Percentiles rank a stretch among this genome's conserved stretches.
Evolutionary conservation across 2,888 invertebrate genomes (phyloP).

Genomic region (Tetranychus piercei): DNA sequence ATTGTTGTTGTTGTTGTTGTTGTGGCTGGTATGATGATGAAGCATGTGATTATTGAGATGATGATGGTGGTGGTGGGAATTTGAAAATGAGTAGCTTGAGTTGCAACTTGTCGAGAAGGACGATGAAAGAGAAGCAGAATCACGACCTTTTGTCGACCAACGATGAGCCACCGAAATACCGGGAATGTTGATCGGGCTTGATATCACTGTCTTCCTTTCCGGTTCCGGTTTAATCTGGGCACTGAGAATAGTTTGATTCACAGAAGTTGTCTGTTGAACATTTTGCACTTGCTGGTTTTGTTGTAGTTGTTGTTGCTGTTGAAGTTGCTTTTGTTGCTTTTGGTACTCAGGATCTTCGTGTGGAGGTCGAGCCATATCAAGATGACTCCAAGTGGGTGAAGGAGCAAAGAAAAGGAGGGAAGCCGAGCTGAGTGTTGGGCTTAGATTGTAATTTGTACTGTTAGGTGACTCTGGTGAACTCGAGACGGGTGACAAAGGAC

Average conservation of each 20-base stretch:
- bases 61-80: background rate
- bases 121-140: background rate
- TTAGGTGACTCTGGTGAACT: background rate
- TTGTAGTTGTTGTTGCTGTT: background rate
- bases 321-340: background rate
- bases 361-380: conserved; percentile 83
- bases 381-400: conserved; percentile 42
- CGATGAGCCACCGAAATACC: conserved; percentile 7
- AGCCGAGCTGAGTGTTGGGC: conserved; percentile 30
- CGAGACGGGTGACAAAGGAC: background rate
- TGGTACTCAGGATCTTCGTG: conserved; percentile 44
- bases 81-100: background rate
- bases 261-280: background rate
- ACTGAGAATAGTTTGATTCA: background rate
- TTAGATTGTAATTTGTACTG: conserved; percentile 5
- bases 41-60: background rate
- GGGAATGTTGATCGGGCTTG: conserved; percentile 23
- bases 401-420: conserved; percentile 22
- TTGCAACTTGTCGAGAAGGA: background rate
- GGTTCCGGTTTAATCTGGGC: background rate
- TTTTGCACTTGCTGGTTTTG: conserved; percentile 10
- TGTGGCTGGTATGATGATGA: background rate
- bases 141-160: background rate
- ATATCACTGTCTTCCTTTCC: conserved; percentile 14
- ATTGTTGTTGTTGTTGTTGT: background rate